Evolutionary conservation across 2,888 invertebrate species (phyloP).

Genomic region (Myathropa florea): DNA sequence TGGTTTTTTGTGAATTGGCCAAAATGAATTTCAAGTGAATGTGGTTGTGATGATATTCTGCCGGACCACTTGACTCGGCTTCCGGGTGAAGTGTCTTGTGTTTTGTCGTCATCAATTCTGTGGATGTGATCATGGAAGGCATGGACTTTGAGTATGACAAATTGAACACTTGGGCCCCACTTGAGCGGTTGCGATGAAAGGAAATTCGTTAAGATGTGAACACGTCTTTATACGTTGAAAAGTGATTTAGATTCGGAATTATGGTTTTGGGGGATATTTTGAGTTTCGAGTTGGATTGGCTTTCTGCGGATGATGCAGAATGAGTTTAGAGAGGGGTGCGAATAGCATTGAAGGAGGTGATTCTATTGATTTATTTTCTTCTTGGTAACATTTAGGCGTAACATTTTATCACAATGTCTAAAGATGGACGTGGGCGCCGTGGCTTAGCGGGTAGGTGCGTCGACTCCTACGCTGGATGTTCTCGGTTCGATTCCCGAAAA

Average conservation of each 20-base stretch:
- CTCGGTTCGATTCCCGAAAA: too few relatives aligned
- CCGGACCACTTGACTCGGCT: neutral
- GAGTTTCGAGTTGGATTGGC: too few relatives aligned
- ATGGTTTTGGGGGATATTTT: too few relatives aligned
- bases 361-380: too few relatives aligned
- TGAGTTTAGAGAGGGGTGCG: too few relatives aligned
- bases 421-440: too few relatives aligned
- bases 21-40: constrained; percentile 23
- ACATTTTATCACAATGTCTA: too few relatives aligned
- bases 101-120: neutral
- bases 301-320: too few relatives aligned
- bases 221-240: constrained; percentile 2
- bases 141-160: constrained; percentile 3
- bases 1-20: constrained; percentile 20
- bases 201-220: neutral
- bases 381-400: too few relatives aligned
- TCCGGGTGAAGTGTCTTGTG: neutral
- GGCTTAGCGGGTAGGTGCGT: too few relatives aligned
- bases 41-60: neutral
- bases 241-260: neutral
- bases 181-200: neutral
- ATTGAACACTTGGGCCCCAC: constrained; percentile 9
- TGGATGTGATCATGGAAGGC: neutral
- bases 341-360: too few relatives aligned
- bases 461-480: too few relatives aligned